phyloP scores from a whole-genome alignment of 2,888 invertebrate genomes.

The Metallyticus violacea region DNA sequence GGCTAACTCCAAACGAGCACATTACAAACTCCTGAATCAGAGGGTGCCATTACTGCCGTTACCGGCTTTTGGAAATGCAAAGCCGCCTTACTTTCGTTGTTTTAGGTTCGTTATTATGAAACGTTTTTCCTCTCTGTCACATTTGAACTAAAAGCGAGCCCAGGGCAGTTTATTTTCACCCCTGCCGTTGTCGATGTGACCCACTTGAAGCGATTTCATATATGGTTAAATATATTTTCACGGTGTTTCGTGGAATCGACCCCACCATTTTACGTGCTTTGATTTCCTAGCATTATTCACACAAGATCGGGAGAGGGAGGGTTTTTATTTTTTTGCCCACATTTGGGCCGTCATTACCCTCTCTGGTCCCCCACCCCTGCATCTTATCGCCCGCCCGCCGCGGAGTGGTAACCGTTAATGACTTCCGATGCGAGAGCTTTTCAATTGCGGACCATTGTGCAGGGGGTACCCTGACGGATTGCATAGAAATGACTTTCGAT shows the following conservation, averaged over 20 bases:
- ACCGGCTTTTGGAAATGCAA: background rate
- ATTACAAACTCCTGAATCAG: background rate
- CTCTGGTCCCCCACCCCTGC: background rate
- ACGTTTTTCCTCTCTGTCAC: background rate
- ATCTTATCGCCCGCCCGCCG: constrained; percentile 9
- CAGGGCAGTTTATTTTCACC: background rate
- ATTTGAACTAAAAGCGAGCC: background rate
- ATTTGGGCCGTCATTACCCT: constrained; percentile 20
- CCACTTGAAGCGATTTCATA: background rate
- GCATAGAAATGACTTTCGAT: constrained; percentile 28
- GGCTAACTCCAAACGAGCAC: too few relatives aligned
- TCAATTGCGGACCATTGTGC: constrained; percentile 31
- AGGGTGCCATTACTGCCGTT: background rate
- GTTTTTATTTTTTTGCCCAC: background rate
- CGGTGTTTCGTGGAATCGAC: background rate
- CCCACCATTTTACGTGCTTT: background rate
- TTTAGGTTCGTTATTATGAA: background rate
- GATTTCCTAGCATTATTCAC: background rate
- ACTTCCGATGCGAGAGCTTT: constrained; percentile 32
- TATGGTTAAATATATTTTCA: background rate
- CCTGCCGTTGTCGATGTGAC: background rate
- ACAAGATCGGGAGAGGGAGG: background rate
- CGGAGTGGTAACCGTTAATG: constrained; percentile 30
- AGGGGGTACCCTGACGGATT: constrained; percentile 25
- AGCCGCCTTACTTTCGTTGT: too few relatives aligned